Conservation (phyloP, 2,888 invertebrate species). For the Blomia tropicalis region DNA sequence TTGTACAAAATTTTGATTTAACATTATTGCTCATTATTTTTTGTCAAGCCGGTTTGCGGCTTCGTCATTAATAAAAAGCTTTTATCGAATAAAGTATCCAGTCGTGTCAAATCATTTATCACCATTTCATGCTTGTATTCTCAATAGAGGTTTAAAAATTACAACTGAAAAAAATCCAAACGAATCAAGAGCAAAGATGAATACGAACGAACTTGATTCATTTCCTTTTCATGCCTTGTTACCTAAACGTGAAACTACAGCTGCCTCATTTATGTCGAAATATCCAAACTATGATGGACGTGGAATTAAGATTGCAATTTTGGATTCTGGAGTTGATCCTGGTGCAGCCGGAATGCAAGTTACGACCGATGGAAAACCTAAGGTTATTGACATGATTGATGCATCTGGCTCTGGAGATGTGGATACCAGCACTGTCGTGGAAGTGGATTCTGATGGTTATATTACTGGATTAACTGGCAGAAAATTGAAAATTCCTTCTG, state of each 20-base stretch:
- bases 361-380: conserved; percentile 70
- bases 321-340: conserved; percentile 96
- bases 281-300: conserved; percentile 80
- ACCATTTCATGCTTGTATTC: too few species aligned
- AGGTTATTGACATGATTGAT: conserved; percentile 85
- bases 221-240: conserved; percentile 70
- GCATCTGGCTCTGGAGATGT: conserved; percentile 95
- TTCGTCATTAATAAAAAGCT: too few species aligned
- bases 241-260: conserved; percentile 88
- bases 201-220: conserved; percentile 26
- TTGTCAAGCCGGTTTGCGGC: too few species aligned
- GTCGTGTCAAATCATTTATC: too few species aligned
- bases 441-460: conserved; percentile 53
- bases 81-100: too few species aligned
- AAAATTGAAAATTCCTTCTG: conserved; percentile 59
- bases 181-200: too few species aligned
- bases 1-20: too few species aligned
- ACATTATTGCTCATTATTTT: too few species aligned
- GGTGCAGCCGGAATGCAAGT: conserved; percentile 81
- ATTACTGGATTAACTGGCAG: conserved; percentile 69
- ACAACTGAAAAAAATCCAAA: too few species aligned
- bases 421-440: conserved; percentile 61
- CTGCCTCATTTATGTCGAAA: conserved; percentile 65
- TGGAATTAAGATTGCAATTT: conserved; percentile 76
- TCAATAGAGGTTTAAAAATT: too few species aligned